Evolutionary conservation across 2,888 invertebrate genomes (phyloP).

Genomic region (Emmelina monodactyla): DNA sequence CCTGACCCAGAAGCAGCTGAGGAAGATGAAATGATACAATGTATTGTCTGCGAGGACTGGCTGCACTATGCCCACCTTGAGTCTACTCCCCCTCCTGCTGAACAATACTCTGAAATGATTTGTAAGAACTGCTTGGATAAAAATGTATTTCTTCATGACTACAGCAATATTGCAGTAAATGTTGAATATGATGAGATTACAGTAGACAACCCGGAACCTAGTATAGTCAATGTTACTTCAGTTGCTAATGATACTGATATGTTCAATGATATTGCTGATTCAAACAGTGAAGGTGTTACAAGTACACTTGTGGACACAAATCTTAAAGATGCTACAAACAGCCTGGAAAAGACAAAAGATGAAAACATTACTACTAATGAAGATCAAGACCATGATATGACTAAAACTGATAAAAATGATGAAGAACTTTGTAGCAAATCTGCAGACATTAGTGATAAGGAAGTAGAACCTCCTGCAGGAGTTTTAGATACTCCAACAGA

Average conservation of each 20-base stretch:
- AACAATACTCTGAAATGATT: conserved; percentile 81
- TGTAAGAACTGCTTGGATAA: conserved; percentile 81
- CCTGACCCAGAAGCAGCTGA: conserved; percentile 87
- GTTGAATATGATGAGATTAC: conserved; percentile 24
- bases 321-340: too few relatives aligned
- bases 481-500: too few relatives aligned
- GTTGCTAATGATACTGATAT: conserved; percentile 10
- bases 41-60: conserved; percentile 98
- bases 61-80: conserved; percentile 84
- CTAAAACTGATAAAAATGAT: not conserved
- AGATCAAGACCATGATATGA: not conserved
- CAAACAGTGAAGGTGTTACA: conserved; percentile 7
- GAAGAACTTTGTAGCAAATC: not conserved
- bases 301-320: not conserved
- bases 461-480: too few relatives aligned
- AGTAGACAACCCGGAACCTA: not conserved
- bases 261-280: conserved; percentile 15
- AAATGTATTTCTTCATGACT: conserved; percentile 77
- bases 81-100: conserved; percentile 61
- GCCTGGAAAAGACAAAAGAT: conserved; percentile 6
- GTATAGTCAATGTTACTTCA: conserved; percentile 1
- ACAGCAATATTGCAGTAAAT: conserved; percentile 60
- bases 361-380: conserved; percentile 5
- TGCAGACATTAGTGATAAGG: too few relatives aligned
- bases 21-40: conserved; percentile 96